A percentile compares a stretch with the other conserved stretches of the same genome.
phyloP scores from a whole-genome alignment of 2,797 vertebrate species.

The Cephalopachus bancanus region DNA sequence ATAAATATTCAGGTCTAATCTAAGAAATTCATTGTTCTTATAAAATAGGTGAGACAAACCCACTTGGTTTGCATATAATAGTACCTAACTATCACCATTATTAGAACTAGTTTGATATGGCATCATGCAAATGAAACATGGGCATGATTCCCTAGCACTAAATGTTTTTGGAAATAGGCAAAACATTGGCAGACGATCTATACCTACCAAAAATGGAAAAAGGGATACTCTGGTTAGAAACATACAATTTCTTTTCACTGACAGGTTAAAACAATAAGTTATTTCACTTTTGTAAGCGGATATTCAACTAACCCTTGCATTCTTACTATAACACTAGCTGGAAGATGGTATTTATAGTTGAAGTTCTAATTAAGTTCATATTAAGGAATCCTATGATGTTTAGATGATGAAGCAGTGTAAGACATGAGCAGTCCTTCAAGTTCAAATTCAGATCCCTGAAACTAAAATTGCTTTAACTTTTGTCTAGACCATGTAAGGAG shows the following conservation, averaged over 20 bases:
- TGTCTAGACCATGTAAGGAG: not conserved
- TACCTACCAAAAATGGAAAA: not conserved
- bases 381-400: not conserved
- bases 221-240: not conserved
- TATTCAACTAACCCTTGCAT: not conserved
- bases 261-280: conserved; percentile 43
- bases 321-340: not conserved
- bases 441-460: conserved; percentile 45
- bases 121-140: conserved; percentile 32
- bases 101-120: conserved; percentile 39
- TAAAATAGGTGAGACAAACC: conserved; percentile 42
- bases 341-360: not conserved
- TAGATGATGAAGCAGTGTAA: not conserved
- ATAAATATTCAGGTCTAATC: conserved; percentile 63
- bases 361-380: conserved; percentile 17
- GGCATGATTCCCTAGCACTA: not conserved
- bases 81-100: not conserved
- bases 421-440: not conserved
- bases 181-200: not conserved
- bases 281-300: conserved; percentile 51
- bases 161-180: conserved; percentile 14
- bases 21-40: conserved; percentile 28
- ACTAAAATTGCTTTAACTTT: conserved; percentile 8
- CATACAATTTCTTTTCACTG: not conserved
- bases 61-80: conserved; percentile 41